These are phyloP conservation scores for Micrasema minimum DNA, from an alignment of 1,140 invertebrate genomes.

Conservation along the genomic window DNA sequence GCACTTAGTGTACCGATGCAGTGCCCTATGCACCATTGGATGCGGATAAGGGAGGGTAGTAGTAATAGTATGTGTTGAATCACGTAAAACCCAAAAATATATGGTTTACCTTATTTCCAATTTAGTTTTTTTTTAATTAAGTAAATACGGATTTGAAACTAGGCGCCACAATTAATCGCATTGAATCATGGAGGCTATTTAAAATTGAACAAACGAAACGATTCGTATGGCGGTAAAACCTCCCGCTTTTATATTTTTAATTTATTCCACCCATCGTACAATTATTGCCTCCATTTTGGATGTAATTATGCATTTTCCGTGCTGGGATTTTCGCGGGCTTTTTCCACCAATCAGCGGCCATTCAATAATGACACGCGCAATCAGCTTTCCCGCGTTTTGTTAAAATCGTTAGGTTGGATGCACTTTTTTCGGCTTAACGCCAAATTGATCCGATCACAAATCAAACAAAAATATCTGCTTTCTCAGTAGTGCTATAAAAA, in stretches of 20 bases:
- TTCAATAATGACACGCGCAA: conserved; percentile 43
- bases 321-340: conserved; percentile 35
- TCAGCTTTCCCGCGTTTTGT: conserved; percentile 19
- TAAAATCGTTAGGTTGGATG: conserved; percentile 21
- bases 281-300: conserved; percentile 37
- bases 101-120: too few species aligned
- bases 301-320: conserved; percentile 38
- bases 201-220: conserved; percentile 44
- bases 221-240: conserved; percentile 31
- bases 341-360: conserved; percentile 44
- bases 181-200: conserved; percentile 35
- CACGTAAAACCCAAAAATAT: too few species aligned
- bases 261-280: conserved; percentile 43
- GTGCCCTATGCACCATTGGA: too few species aligned
- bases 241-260: conserved; percentile 40
- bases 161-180: conserved; percentile 25
- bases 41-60: too few species aligned
- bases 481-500: too few species aligned
- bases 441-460: conserved; percentile 21
- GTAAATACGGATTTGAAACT: too few species aligned
- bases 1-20: too few species aligned
- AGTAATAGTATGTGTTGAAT: too few species aligned
- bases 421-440: conserved; percentile 25
- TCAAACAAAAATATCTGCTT: conserved; percentile 8
- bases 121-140: too few species aligned